A percentile compares a stretch with the other conserved stretches of the same genome.
These are phyloP conservation scores for Corvus moneduloides DNA, from an alignment of 2,113 vertebrate species.

Conservation along the genomic window DNA sequence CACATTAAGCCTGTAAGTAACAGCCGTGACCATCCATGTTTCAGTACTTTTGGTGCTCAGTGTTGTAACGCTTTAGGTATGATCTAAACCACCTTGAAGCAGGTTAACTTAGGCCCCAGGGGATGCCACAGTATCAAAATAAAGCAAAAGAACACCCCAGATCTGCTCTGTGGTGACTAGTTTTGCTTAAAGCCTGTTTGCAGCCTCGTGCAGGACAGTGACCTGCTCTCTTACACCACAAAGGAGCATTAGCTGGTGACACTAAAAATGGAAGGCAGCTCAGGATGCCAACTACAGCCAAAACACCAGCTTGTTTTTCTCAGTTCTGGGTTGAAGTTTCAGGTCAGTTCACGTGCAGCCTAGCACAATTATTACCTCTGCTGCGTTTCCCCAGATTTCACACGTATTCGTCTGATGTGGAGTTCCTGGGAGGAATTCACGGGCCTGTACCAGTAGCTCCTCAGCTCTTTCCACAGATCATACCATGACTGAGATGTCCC, in stretches of 20 bases:
- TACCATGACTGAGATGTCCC: slow-evolving; percentile 75
- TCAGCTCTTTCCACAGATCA: slow-evolving; percentile 79
- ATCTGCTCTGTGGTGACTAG: neutral
- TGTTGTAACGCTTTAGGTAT: neutral
- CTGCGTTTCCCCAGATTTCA: slow-evolving; percentile 94
- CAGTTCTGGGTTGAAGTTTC: neutral
- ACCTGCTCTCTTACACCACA: fast-evolving
- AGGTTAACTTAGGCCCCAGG: neutral
- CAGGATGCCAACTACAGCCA: neutral
- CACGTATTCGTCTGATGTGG: slow-evolving; percentile 84
- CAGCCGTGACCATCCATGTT: fast-evolving
- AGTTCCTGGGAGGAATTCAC: slow-evolving; percentile 63
- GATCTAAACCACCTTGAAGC: neutral
- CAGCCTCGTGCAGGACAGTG: neutral
- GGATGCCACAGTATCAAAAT: neutral
- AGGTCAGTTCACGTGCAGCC: fast-evolving
- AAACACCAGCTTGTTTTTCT: fast-evolving
- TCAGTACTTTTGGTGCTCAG: neutral
- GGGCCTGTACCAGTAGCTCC: slow-evolving; percentile 65
- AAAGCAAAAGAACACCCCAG: neutral
- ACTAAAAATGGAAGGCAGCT: neutral
- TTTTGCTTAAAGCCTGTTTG: neutral
- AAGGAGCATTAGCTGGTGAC: neutral
- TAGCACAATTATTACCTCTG: slow-evolving; percentile 77
- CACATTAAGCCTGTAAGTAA: neutral